These are phyloP conservation scores for Corvus cornix DNA, from an alignment of 2,113 vertebrate species.

Conservation along the genomic window DNA sequence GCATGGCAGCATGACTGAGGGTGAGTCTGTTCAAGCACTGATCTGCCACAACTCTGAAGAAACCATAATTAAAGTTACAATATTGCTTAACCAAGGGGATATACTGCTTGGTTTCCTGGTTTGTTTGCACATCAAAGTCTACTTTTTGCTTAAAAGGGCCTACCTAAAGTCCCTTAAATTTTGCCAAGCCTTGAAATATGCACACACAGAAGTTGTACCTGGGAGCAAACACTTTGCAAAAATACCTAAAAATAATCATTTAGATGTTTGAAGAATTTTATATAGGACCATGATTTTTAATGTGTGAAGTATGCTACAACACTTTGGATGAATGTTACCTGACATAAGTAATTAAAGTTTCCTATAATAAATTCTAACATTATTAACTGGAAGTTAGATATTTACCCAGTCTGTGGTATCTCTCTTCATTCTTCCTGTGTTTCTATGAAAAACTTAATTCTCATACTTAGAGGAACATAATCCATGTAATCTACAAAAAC, in stretches of 20 bases:
- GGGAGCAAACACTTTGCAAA: neutral
- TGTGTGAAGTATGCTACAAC: neutral
- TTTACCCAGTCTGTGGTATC: slow-evolving; percentile 78
- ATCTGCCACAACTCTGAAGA: neutral
- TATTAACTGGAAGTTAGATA: neutral
- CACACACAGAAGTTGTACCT: neutral
- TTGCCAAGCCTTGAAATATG: neutral
- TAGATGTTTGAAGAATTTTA: neutral
- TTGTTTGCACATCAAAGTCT: neutral
- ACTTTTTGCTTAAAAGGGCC: neutral
- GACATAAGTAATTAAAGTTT: neutral
- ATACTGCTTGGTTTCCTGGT: neutral
- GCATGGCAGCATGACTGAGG: neutral
- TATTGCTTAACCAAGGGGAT: neutral
- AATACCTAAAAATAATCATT: neutral
- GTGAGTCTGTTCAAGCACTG: neutral
- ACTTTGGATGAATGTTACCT: neutral
- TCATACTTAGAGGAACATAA: slow-evolving; percentile 80
- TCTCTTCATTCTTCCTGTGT: slow-evolving; percentile 81
- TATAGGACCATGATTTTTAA: neutral
- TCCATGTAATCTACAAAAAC: slow-evolving; percentile 84
- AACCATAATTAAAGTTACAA: neutral
- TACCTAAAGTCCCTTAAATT: neutral
- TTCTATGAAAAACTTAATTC: slow-evolving; percentile 78
- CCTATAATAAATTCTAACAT: neutral